phyloP scores from a whole-genome alignment of 2,113 vertebrate species.

The Empidonax alnorum region DNA sequence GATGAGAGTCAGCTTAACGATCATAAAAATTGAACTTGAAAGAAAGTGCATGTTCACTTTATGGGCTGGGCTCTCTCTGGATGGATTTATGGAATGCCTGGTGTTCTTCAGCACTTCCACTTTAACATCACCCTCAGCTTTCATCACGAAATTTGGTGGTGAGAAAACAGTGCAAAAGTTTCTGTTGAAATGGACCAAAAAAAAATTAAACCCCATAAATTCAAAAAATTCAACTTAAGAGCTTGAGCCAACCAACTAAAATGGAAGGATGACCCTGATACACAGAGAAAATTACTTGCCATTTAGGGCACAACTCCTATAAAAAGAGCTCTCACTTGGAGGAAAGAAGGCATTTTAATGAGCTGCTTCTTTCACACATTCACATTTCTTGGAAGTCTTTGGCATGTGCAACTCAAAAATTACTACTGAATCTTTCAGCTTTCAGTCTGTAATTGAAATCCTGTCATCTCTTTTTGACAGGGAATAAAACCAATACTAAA shows the following conservation, averaged over 20 bases:
- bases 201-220: neutral
- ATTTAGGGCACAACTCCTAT: constrained; percentile 34
- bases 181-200: neutral
- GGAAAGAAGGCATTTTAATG: constrained; percentile 49
- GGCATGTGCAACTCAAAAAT: constrained; percentile 10
- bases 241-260: constrained; percentile 7
- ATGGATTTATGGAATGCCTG: neutral
- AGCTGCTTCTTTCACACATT: constrained; percentile 44
- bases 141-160: neutral
- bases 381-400: neutral
- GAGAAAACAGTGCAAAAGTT: neutral
- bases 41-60: neutral
- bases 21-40: constrained; percentile 4
- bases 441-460: constrained; percentile 4
- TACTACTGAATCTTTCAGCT: neutral
- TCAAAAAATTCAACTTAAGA: neutral
- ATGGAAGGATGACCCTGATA: constrained; percentile 10
- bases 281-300: neutral
- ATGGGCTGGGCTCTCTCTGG: neutral
- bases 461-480: neutral
- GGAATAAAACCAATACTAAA: neutral
- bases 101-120: neutral
- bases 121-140: neutral
- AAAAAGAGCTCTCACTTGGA: constrained; percentile 37
- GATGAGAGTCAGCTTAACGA: neutral